A percentile compares a stretch with the other conserved stretches of the same genome.
Evolutionary conservation across 37 sponge, comb jelly and placozoan species (phyloP).

Genomic region (Aplysina aerophoba): DNA sequence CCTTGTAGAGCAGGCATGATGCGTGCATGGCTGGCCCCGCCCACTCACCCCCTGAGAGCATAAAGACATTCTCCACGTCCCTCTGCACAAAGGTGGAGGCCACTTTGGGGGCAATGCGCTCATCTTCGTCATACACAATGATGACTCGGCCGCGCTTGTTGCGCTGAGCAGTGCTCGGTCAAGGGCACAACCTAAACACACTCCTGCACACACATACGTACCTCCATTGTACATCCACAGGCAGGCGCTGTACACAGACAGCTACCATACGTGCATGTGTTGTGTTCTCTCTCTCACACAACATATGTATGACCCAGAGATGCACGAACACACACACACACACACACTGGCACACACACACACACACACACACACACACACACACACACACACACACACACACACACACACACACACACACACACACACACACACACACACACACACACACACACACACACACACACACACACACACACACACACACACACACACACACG

Average conservation of each 20-base stretch:
- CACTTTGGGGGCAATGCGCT: constrained; percentile 86
- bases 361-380: background rate
- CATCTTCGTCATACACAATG: constrained; percentile 97
- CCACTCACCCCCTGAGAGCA: constrained; percentile 93
- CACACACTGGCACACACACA: background rate
- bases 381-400: background rate
- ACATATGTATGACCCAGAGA: background rate
- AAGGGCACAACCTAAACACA: constrained; percentile 3
- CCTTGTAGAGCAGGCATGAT: too few relatives aligned
- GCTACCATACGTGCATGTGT: too few relatives aligned
- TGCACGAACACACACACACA: background rate
- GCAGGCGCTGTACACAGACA: background rate
- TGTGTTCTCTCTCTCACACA: background rate
- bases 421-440: background rate
- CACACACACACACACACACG: background rate
- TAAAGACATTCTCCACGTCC: constrained; percentile 95
- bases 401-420: background rate
- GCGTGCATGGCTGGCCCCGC: too few relatives aligned
- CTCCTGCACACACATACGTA: background rate
- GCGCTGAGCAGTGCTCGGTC: constrained; percentile 42
- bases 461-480: background rate
- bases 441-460: background rate
- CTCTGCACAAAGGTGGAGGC: constrained; percentile 93
- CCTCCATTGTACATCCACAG: background rate
- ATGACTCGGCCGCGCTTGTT: constrained; percentile 97